phyloP scores from a whole-genome alignment of 2,797 vertebrate species.

The Poliocrania exsul region DNA sequence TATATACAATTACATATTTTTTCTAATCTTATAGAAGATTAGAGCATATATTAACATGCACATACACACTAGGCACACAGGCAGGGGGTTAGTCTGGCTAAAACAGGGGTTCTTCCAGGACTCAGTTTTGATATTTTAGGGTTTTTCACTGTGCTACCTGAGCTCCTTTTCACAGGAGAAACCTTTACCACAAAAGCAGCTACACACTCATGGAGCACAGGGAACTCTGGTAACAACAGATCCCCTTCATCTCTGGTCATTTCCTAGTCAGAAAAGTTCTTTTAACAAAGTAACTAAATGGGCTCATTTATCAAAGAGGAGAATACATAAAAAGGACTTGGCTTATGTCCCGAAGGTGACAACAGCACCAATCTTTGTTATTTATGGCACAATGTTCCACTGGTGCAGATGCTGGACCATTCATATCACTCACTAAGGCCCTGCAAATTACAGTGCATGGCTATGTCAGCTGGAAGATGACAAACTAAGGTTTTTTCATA shows the following conservation, averaged over 20 bases:
- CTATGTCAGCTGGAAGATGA: background rate
- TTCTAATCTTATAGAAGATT: background rate
- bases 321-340: background rate
- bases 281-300: background rate
- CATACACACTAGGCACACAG: background rate
- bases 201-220: accelerated
- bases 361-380: background rate
- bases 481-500: background rate
- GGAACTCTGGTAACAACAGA: background rate
- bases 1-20: background rate
- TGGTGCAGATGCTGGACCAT: background rate
- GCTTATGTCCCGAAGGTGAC: background rate
- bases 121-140: background rate
- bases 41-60: background rate
- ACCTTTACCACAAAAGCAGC: background rate
- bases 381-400: background rate
- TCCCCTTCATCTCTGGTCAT: background rate
- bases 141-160: background rate
- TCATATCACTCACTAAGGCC: background rate
- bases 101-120: background rate
- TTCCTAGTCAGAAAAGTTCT: background rate
- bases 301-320: background rate
- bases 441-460: background rate
- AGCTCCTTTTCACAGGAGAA: background rate
- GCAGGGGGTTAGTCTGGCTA: background rate